Base-by-base conservation (phyloP, 35 echinoderm and acorn worm genomes). In the Holothuria glaberrima region DNA sequence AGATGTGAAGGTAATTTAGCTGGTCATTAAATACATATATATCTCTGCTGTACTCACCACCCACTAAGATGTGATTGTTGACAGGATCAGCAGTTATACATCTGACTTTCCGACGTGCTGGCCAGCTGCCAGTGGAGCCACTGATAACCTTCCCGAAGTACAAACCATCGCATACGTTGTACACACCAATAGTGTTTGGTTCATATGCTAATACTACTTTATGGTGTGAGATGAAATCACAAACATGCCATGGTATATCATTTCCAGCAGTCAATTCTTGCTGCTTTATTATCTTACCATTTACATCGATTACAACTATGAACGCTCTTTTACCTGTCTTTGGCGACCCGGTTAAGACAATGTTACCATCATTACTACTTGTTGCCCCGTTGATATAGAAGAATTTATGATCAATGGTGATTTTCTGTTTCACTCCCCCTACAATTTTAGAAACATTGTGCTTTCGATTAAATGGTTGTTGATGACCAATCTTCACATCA, bases 1-100 rank as follows among this genome's bases (percentile, higher is more conserved):
- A 30, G 14, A 20, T 30, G 20, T 36, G 57, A n/a, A 59, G 12
- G 59, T 27, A 84, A 16, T 35, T 84, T 17, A 61, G 13, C 24
- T 64, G 20, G 30, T 84, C 57, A 61, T 84, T 19, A 19, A 63
- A 52, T 58, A 84, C 56, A 63, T 20, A 61, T 26, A 61, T 13
- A 59, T 84, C 30, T 36, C 57, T 84, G 59, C 59, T 59, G 31
- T 61, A 6, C 35, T 54, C 0, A 1, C 38, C 38, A 50, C 33
- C 52, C 56, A 84, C 57, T 25, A 84, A 31, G 21, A 84, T 84
- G 18, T 84, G 33, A 6, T 61, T 32, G 4, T 84, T 84, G 12
- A 19, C 52, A n/a, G 27, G 46, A 33, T 84, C 80, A 31, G 31
- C 9, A 59, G 46, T 21, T 61, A 33, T 30, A 54, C 32, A 60